Base-by-base conservation (phyloP, 2,113 vertebrate species). In the Nematolebias whitei region DNA sequence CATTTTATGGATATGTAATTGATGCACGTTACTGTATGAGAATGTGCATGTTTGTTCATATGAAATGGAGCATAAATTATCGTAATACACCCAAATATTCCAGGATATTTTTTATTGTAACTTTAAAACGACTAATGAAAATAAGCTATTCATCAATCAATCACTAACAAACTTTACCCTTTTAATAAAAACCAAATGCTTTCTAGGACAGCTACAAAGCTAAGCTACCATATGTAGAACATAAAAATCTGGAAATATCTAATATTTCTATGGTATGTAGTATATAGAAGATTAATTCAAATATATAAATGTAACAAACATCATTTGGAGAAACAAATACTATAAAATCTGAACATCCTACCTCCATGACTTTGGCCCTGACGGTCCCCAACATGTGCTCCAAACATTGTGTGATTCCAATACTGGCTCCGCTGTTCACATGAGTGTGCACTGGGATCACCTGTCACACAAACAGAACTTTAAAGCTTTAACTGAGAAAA, bases 341-440 rank as follows among this genome's bases (percentile, higher is more conserved):
- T 49, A 16, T 68, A 40, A 43, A 55, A 35, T 51, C 7, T 38
- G 35, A 39, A 8, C 7, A 18, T 23, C 70, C 38, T 82, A 98
- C 98, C 95, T 99, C 98, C 0, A 95, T 93, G 67, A 99, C 96
- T 82, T 99, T 99, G 76, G 94, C 92, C 60, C 98, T 86, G 70
- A 97, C 92, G 0, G 95, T 91, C 7, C 95, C 96, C 0, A 98
- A 88, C 96, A 99, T 98, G 85, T 98, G 96, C 63, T 99, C 98
- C 0, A 99, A 88, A 68, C 96, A 98, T 84, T 99, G 97, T n/a
- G 94, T 80, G 57, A 99, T 93, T 9, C 96, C 92, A 32, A 98
- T 91, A 11, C 95, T 96, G 0, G 89, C 93, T 9, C 95, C 93
- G 0, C 89, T 95, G 89, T 93, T 96, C 57, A 97, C 86, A 60